Evolutionary conservation across 2,113 vertebrate species (phyloP).

Genomic region (Sinocyclocheilus rhinocerous): DNA sequence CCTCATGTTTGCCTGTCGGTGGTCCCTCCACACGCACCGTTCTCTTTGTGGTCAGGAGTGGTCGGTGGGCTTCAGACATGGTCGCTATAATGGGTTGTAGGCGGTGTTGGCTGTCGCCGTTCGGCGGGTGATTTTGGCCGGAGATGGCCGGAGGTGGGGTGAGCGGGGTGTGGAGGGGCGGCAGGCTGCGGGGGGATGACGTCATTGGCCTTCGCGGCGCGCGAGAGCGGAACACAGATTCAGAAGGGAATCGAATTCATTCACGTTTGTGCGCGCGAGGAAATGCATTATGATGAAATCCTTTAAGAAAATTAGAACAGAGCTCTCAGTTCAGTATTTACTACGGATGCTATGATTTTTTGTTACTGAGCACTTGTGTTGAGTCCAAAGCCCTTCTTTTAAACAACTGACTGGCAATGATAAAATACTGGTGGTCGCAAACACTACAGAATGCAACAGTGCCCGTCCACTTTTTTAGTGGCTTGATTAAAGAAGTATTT

Average conservation of each 20-base stretch:
- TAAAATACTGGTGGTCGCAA: not conserved
- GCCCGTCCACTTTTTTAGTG: not conserved
- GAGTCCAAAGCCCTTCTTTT: not conserved
- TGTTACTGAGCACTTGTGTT: not conserved
- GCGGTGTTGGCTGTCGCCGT: not conserved
- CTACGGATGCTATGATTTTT: not conserved
- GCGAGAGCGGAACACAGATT: constrained; percentile 54
- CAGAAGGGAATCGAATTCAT: not conserved
- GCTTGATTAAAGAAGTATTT: not conserved
- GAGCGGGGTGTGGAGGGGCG: constrained; percentile 64
- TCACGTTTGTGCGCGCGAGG: not conserved
- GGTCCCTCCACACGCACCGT: not conserved
- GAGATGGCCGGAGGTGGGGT: constrained; percentile 38
- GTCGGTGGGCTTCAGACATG: not conserved
- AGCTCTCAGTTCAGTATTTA: not conserved
- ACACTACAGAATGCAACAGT: not conserved
- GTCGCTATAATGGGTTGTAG: constrained; percentile 57
- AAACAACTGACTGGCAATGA: not conserved
- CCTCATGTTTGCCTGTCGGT: constrained; percentile 26
- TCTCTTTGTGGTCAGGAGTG: constrained; percentile 23
- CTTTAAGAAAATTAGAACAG: not conserved
- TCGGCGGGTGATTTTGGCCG: constrained; percentile 18
- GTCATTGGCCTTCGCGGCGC: constrained; percentile 74
- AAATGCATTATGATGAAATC: not conserved
- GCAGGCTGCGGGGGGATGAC: constrained; percentile 68